phyloP scores from a whole-genome alignment of 2,113 vertebrate species.

The Penelope pileata region DNA sequence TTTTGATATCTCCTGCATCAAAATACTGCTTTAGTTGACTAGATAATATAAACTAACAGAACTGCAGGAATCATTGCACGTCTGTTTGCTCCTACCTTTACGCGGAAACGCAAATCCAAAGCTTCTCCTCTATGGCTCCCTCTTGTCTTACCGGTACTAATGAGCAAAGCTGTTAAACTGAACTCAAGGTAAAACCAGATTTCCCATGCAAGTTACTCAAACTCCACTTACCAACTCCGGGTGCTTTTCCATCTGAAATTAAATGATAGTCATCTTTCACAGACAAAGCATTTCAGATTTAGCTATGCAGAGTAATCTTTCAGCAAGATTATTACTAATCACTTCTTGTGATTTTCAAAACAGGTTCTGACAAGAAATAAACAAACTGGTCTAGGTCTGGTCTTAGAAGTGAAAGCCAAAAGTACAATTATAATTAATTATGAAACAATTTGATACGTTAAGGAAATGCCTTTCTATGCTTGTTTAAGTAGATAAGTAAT shows the following conservation, averaged over 20 bases:
- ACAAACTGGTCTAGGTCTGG: background rate
- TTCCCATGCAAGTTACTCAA: background rate
- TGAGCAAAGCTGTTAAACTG: background rate
- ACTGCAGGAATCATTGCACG: background rate
- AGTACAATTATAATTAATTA: background rate
- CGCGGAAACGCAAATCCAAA: background rate
- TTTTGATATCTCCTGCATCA: background rate
- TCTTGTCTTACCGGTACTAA: background rate
- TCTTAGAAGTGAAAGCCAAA: background rate
- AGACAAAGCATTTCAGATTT: constrained; percentile 28
- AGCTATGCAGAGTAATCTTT: background rate
- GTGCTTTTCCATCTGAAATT: background rate
- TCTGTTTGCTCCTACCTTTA: background rate
- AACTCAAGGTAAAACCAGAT: background rate
- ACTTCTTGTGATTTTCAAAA: constrained; percentile 39
- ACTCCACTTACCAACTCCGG: background rate
- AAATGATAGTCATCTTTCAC: constrained; percentile 30
- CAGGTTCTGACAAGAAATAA: constrained; percentile 12
- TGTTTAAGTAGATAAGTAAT: background rate
- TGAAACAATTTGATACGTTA: background rate
- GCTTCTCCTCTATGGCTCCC: background rate
- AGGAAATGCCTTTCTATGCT: background rate
- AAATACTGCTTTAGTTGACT: background rate
- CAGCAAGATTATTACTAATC: constrained; percentile 41
- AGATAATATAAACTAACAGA: background rate